Conservation (phyloP, 2,113 vertebrate species). For the Megaceryle maxima region DNA sequence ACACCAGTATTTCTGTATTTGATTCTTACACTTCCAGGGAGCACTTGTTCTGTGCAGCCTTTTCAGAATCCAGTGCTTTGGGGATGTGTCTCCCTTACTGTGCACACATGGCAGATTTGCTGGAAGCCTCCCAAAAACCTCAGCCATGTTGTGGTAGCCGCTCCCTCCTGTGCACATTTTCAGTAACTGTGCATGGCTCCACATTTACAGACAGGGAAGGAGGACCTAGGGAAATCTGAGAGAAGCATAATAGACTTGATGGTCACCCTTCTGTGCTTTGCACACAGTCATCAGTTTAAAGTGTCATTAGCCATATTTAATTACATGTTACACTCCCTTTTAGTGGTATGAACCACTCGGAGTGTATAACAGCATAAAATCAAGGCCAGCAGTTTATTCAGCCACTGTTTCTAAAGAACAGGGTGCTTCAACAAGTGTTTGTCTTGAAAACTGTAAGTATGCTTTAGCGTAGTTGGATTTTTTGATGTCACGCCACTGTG, state of each 20-base stretch:
- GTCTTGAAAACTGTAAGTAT: not conserved
- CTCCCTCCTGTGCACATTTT: not conserved
- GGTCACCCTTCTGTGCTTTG: not conserved
- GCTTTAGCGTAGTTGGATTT: not conserved
- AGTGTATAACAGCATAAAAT: not conserved
- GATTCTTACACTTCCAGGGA: not conserved
- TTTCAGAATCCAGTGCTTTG: not conserved
- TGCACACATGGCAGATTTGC: not conserved
- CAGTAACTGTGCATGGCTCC: accelerated
- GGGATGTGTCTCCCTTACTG: not conserved
- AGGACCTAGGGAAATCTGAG: not conserved
- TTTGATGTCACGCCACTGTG: not conserved
- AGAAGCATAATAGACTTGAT: not conserved
- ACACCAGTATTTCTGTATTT: not conserved
- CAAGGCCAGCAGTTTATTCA: not conserved
- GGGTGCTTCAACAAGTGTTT: not conserved
- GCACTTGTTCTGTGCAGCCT: not conserved
- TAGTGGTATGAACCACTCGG: not conserved
- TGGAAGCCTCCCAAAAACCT: not conserved
- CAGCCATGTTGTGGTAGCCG: not conserved
- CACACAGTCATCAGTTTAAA: not conserved
- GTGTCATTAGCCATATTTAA: not conserved
- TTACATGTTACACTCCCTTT: not conserved
- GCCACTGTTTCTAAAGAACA: not conserved
- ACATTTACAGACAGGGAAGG: not conserved